Percentiles rank a stretch among this genome's conserved stretches.
Evolutionary conservation across 1,140 invertebrate genomes (phyloP).

Genomic region (Rhynchophorus ferrugineus): DNA sequence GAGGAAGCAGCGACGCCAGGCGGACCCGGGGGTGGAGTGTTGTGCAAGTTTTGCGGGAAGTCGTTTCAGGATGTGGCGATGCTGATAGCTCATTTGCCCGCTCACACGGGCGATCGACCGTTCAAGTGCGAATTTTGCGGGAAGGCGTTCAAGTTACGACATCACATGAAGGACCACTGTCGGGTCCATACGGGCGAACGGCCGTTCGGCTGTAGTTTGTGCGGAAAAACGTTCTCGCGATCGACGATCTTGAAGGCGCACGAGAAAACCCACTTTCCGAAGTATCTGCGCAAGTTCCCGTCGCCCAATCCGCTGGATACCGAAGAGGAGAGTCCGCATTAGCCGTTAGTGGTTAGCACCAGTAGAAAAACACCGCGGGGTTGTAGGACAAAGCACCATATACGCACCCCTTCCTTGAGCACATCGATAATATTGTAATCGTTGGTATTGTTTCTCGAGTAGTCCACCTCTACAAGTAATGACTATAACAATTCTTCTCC

Average conservation of each 20-base stretch:
- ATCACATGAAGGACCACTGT: conserved; percentile 91
- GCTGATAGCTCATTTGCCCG: conserved; percentile 75
- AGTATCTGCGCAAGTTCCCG: conserved; percentile 78
- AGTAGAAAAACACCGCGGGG: neutral
- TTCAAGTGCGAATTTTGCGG: conserved; percentile 89
- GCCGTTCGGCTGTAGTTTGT: conserved; percentile 79
- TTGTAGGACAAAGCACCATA: conserved; percentile 3
- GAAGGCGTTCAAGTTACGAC: conserved; percentile 80
- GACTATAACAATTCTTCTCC: no score
- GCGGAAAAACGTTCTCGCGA: conserved; percentile 82
- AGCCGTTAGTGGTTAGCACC: conserved; percentile 26
- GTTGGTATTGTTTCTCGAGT: no score
- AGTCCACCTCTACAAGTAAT: no score
- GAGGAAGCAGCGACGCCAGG: conserved; percentile 34
- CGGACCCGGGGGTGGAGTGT: conserved; percentile 61
- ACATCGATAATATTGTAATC: no score
- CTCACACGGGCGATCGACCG: conserved; percentile 79
- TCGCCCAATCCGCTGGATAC: conserved; percentile 77
- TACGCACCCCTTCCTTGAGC: neutral
- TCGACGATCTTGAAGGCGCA: conserved; percentile 85
- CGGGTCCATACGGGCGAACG: conserved; percentile 84
- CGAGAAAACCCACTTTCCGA: conserved; percentile 86
- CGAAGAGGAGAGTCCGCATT: conserved; percentile 67
- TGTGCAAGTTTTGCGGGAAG: conserved; percentile 86
- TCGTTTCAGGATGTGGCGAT: conserved; percentile 81